Base-by-base conservation (phyloP, 2,113 vertebrate species). In the Nibea coibor region DNA sequence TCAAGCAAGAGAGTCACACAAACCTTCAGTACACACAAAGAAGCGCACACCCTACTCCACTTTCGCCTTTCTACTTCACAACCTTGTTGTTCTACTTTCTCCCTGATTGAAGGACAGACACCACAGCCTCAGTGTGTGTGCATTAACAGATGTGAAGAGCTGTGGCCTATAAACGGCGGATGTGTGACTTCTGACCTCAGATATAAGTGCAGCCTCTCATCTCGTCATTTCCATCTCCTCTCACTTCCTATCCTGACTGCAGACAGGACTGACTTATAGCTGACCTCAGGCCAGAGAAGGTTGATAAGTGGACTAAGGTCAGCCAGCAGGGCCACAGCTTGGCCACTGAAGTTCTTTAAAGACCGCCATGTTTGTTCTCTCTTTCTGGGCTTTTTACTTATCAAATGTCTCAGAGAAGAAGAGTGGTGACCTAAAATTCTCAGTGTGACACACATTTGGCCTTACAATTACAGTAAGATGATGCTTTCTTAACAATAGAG, bases 101-200 rank as follows among this genome's bases (percentile, higher is more conserved):
- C 28, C 53, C 35, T 20, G 35, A 31, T 19, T 59, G 54, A 72
- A 48, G 70, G 70, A 72, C 56, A 72, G n/a, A 48, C 47, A 39
- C n/a, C 58, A 42, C 15, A 54, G 48, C 35, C n/a, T 42, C 45
- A 16, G 28, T 61, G 43, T 61, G 22, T n/a, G 24, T 50, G 56
- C 28, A 24, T 66, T 45, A 26, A 26, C 24, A 26, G 72, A 74
- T 51, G 58, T 63, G 28, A 74, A 31, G 31, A 20, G 16, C 26
- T 17, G 5, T 42, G 31, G 47, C 47, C 66, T 61, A 10, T 53
- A 45, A 54, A 43, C 2, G 1, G 19, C 39, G 19, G 68, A 73
- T 50, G 75, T 58, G 10, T 74, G 74, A 69, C 79, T 53, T 78
- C 57, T 54, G 66, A 82, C 74, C 75, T 79, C 56, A 35, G 72